These are phyloP conservation scores for Lottia gigantea DNA, from an alignment of 2,888 invertebrate genomes.

Conservation along the genomic window DNA sequence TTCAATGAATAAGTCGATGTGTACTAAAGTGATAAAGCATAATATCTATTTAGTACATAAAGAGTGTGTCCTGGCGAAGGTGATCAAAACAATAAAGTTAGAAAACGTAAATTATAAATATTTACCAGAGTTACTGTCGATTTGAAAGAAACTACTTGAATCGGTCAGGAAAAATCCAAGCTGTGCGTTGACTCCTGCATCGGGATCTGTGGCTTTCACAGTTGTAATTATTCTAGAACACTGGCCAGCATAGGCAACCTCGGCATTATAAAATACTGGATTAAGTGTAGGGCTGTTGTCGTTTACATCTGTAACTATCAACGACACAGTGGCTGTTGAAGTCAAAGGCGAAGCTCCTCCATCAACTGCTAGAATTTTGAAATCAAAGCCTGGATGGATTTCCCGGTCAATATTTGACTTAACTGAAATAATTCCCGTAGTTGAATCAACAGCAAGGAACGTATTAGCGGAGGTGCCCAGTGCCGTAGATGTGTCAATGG, in stretches of 20 bases:
- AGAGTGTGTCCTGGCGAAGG: too few species aligned
- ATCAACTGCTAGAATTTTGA: constrained; percentile 84
- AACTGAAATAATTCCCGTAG: constrained; percentile 35
- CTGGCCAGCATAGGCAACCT: constrained; percentile 43
- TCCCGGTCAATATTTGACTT: constrained; percentile 24
- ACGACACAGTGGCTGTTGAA: constrained; percentile 77
- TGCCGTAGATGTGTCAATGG: constrained; percentile 41
- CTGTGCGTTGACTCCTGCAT: constrained; percentile 29
- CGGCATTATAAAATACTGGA: constrained; percentile 42
- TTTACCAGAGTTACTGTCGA: constrained; percentile 37
- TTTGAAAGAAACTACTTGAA: constrained; percentile 33
- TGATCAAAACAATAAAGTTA: too few species aligned
- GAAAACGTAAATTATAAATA: neutral
- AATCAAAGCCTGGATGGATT: constrained; percentile 27
- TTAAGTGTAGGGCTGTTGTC: constrained; percentile 45
- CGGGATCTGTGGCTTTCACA: constrained; percentile 26
- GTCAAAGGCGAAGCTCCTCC: constrained; percentile 86
- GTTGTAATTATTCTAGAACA: constrained; percentile 30
- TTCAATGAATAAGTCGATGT: too few species aligned
- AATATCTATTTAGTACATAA: too few species aligned
- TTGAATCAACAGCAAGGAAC: constrained; percentile 36
- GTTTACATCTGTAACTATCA: constrained; percentile 44
- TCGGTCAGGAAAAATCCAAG: constrained; percentile 31
- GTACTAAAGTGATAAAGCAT: too few species aligned
- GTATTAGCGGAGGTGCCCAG: constrained; percentile 25